Base-by-base conservation (phyloP, 2,113 vertebrate species). In the Ameiurus melas region DNA sequence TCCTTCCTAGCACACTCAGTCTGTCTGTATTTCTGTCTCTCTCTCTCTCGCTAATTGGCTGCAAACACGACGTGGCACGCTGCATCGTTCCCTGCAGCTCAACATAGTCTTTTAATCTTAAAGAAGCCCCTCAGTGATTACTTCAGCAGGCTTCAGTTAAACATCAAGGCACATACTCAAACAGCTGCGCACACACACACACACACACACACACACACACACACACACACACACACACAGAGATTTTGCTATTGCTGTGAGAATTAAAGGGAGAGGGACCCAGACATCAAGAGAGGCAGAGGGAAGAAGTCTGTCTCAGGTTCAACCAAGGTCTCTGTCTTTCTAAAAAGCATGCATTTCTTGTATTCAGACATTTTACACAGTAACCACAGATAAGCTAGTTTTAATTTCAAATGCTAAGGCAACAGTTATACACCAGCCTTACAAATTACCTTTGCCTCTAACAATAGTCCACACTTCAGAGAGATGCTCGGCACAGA, bases 21-120 rank as follows among this genome's bases (percentile, higher is more conserved):
- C 85, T 80, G 33, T 83, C 86, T 83, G 82, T 43, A 25, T 36
- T 84, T 36, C 80, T 33, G 5, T 84, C 85, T 64, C 81, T 57
- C 62, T 43, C 84, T 77, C 81, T 51, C 84, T 83, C 80, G 73
- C 80, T 91, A 90, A 91, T 91, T 91, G 91, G 91, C 83, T 84
- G 71, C 86, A 89, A 85, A 88, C 80, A 81, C 70, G 53, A 82
- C 83, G 87, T 88, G 83, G 64, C 80, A 85, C 55, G 30, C 66
- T 87, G 39, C 87, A 73, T 87, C 88, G 86, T 86, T 73, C 81
- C 87, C 78, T 86, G 51, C 80, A 71, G 81, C 88, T 89, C 86
- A 90, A 85, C 80, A 55, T 70, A 73, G 83, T 90, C 80, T 89
- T 83, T 89, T 91, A 86, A 91, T 90, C 86, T 87, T 89, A 84